These are phyloP conservation scores for Congeria kusceri DNA, from an alignment of 2,888 invertebrate species.

Conservation along the genomic window DNA sequence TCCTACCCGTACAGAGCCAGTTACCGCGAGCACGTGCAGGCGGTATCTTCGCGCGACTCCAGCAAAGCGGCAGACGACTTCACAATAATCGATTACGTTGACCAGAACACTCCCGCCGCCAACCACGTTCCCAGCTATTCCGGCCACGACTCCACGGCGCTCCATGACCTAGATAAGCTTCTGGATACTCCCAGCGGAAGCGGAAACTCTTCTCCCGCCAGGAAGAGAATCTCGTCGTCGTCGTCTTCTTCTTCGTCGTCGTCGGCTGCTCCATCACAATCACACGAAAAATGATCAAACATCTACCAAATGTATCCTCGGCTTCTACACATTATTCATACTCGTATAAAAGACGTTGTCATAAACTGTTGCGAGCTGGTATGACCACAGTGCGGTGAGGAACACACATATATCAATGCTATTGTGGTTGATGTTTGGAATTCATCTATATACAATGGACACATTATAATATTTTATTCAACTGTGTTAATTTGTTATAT, in stretches of 20 bases:
- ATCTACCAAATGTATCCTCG: too few species aligned
- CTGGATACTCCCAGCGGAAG: neutral
- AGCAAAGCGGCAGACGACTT: slow-evolving; percentile 15
- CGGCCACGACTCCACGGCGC: slow-evolving; percentile 8
- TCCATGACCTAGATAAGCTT: slow-evolving; percentile 25
- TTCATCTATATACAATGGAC: too few species aligned
- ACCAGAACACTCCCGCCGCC: slow-evolving; percentile 5
- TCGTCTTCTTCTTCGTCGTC: neutral
- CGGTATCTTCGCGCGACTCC: neutral
- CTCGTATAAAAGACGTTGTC: too few species aligned
- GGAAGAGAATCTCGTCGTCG: neutral
- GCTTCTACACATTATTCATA: too few species aligned
- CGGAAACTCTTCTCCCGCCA: neutral
- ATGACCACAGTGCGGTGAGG: too few species aligned
- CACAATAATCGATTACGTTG: slow-evolving; percentile 36
- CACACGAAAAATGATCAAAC: too few species aligned
- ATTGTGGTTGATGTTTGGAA: too few species aligned
- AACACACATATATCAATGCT: too few species aligned
- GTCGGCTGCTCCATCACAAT: too few species aligned
- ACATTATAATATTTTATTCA: too few species aligned
- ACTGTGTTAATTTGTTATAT: too few species aligned
- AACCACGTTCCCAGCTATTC: neutral
- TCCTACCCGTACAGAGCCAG: neutral
- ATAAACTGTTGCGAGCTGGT: too few species aligned
- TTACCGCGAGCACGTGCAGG: slow-evolving; percentile 5